Conservation (phyloP, 2,113 vertebrate genomes). For the Panthera tigris region DNA sequence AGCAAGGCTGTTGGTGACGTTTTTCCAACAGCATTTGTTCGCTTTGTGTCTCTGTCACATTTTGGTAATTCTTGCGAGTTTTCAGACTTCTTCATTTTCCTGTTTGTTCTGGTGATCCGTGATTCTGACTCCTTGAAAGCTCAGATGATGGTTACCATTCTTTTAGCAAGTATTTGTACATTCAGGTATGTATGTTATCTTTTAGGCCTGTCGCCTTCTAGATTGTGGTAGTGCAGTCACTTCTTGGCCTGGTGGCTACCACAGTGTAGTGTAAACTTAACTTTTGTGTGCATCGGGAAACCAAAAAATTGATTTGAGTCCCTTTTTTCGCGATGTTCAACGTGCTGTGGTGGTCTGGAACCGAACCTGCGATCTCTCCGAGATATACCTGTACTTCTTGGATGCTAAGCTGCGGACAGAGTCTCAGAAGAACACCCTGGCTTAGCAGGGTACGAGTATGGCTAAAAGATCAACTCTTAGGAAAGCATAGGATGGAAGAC, state of each 20-base stretch:
- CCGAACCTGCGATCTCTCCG: neutral
- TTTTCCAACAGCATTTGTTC: neutral
- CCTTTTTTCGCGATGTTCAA: neutral
- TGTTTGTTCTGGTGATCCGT: neutral
- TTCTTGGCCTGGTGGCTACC: too few species aligned
- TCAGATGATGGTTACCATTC: neutral
- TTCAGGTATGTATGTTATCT: too few species aligned
- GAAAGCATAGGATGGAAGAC: neutral
- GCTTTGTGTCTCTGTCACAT: neutral
- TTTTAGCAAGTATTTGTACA: too few species aligned
- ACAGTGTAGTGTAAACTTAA: neutral
- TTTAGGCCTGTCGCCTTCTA: too few species aligned
- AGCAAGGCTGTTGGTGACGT: neutral
- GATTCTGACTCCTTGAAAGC: neutral
- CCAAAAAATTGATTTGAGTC: neutral
- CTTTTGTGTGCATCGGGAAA: neutral
- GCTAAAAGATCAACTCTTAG: too few species aligned
- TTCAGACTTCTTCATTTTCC: neutral
- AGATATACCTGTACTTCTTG: neutral
- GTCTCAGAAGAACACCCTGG: rapidly evolving
- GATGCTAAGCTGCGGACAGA: neutral
- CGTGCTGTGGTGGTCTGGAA: neutral
- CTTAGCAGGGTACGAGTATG: neutral
- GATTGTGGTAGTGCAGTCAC: too few species aligned
- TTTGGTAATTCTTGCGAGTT: neutral